phyloP scores from a whole-genome alignment of 2,888 invertebrate species.

The Drosophila mayaguana region DNA sequence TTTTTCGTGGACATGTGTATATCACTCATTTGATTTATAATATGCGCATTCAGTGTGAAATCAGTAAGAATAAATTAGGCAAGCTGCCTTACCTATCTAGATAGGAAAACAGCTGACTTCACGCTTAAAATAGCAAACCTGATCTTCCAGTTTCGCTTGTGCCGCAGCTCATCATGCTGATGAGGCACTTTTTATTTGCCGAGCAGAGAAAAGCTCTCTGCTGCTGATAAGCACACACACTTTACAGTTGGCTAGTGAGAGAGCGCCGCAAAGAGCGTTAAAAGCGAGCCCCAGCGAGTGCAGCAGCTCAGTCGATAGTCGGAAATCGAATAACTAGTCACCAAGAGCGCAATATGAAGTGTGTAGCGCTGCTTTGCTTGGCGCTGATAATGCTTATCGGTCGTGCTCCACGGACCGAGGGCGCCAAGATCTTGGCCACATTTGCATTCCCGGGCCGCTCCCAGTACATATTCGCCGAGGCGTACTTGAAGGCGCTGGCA shows the following conservation, averaged over 20 bases:
- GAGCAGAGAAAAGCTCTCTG: background rate
- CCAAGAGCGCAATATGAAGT: slow-evolving; percentile 39
- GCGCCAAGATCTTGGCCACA: slow-evolving; percentile 65
- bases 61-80: background rate
- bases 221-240: slow-evolving; percentile 22
- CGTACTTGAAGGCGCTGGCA: slow-evolving; percentile 64
- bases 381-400: slow-evolving; percentile 26
- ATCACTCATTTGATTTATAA: too few species aligned
- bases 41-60: too few species aligned
- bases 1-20: too few species aligned
- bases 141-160: background rate
- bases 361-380: slow-evolving; percentile 1
- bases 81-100: background rate
- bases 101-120: background rate
- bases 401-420: slow-evolving; percentile 23
- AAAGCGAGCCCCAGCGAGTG: background rate
- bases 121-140: background rate
- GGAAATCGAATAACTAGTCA: background rate
- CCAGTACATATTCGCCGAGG: slow-evolving; percentile 38
- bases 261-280: slow-evolving; percentile 3
- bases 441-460: slow-evolving; percentile 63
- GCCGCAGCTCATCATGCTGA: slow-evolving; percentile 35
- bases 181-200: background rate
- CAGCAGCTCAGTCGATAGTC: slow-evolving; percentile 11
- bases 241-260: background rate